Evolutionary conservation across 2,888 invertebrate genomes (phyloP).

Genomic region (Amiota minor): DNA sequence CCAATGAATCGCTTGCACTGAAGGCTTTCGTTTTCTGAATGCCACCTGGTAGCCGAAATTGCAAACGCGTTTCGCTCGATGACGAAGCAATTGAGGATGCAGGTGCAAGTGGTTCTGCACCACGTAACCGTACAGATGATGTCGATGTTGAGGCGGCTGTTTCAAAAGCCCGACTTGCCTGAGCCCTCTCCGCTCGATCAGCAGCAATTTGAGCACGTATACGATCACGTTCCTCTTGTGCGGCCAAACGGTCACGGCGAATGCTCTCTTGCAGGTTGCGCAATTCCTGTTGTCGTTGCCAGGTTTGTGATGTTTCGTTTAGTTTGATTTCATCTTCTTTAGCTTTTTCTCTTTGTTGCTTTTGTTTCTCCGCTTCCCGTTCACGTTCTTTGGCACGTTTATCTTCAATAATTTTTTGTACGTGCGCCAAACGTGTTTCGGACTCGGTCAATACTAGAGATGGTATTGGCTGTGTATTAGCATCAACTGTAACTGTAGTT

Average conservation of each 20-base stretch:
- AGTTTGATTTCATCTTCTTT: conserved; percentile 80
- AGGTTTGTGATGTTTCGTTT: conserved; percentile 82
- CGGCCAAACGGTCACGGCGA: conserved; percentile 84
- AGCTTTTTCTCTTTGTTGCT: conserved; percentile 68
- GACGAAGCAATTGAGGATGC: conserved; percentile 40
- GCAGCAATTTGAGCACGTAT: conserved; percentile 89
- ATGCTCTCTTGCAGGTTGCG: conserved; percentile 77
- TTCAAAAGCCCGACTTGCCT: conserved; percentile 48
- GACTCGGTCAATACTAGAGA: conserved; percentile 43
- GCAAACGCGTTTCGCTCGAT: conserved; percentile 78
- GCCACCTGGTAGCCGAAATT: conserved; percentile 90
- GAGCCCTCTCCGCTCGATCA: conserved; percentile 83
- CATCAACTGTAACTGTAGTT: neutral
- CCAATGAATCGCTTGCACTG: conserved; percentile 79
- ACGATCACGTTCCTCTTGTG: conserved; percentile 82
- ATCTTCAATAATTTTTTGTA: conserved; percentile 74
- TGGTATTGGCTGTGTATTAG: conserved; percentile 76
- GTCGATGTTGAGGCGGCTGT: neutral
- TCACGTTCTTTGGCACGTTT: conserved; percentile 37
- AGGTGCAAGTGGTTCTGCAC: conserved; percentile 46
- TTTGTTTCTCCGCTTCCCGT: conserved; percentile 41
- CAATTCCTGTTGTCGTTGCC: conserved; percentile 84
- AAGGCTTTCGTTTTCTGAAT: conserved; percentile 83
- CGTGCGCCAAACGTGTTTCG: conserved; percentile 74
- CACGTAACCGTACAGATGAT: conserved; percentile 44